Base-by-base conservation (phyloP, 2,888 invertebrate genomes). In the Torymus aiolomorphi region DNA sequence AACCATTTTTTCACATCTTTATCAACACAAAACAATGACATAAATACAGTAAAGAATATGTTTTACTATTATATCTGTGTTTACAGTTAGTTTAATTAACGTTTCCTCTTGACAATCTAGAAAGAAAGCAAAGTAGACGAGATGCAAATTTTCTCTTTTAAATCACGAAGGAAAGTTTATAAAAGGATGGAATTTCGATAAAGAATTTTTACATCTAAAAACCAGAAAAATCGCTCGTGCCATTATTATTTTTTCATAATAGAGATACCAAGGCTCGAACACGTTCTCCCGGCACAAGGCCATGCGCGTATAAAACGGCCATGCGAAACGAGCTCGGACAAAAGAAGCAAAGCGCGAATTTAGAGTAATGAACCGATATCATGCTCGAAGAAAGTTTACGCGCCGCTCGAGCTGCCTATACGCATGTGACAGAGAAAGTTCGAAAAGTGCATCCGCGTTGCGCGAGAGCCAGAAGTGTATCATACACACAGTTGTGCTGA, bases 341-440 rank as follows among this genome's bases (percentile, higher is more conserved):
- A 76, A 76, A 76, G 76, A 62, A 69, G 54, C 31, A 76, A 69
- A 24, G 62, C 14, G 62, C 54, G 54, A 69, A 56, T 49, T 65
- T 11, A 49, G 66, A 76, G 24, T 69, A 76, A 69, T 61, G 62
- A 61, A 56, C 24, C 69, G 62, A 42, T 51, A 76, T 69, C 69
- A 76, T 62, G 61, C 52, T 61, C 11, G 54, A 69, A 62, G 76
- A 76, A 76, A 76, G 76, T 62, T 18, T 49, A 61, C 42, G n/a
- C 14, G 31, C n/a, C 31, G 16, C 16, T 5, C 51, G 5, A 13
- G 59, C 59, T 62, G 24, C 10, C 3, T 2, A 24, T 0, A 10
- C 1, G 11, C 5, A 42, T 8, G 63, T 31, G 54, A 71, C 73
- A 54, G 62, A 63, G 73, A 74, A 74, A 74, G 73, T 74, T 72